Evolutionary conservation across 2,888 invertebrate species (phyloP).

Genomic region (Doris montereyensis): DNA sequence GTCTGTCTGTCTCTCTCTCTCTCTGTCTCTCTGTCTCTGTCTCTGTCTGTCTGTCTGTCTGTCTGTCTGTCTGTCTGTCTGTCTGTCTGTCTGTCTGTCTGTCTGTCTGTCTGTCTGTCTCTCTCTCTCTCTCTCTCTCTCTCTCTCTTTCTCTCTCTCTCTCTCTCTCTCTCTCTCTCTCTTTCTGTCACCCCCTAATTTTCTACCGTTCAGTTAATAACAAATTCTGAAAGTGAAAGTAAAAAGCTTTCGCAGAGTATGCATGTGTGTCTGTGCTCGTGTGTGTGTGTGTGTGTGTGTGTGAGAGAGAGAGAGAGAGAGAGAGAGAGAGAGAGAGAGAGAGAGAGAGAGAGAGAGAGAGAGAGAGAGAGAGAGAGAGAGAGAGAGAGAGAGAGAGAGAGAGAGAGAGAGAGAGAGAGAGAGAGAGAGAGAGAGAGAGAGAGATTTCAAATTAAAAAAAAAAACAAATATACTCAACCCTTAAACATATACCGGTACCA

Average conservation of each 20-base stretch:
- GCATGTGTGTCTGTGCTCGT: too few relatives aligned
- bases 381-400: constrained; percentile 1
- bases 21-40: neutral
- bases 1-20: neutral
- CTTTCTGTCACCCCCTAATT: neutral
- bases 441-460: too few relatives aligned
- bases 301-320: neutral
- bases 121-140: neutral
- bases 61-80: neutral
- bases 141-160: neutral
- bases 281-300: too few relatives aligned
- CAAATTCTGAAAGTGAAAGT: neutral
- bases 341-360: neutral
- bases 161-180: neutral
- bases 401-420: constrained; percentile 24
- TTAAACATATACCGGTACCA: too few relatives aligned
- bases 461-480: too few relatives aligned
- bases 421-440: neutral
- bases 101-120: neutral
- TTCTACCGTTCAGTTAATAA: neutral
- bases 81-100: neutral
- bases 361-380: neutral
- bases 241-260: too few relatives aligned
- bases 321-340: constrained; percentile 2
- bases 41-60: neutral